Conservation (phyloP, 1,140 invertebrate species). For the Pygmarrhopalites habei region DNA sequence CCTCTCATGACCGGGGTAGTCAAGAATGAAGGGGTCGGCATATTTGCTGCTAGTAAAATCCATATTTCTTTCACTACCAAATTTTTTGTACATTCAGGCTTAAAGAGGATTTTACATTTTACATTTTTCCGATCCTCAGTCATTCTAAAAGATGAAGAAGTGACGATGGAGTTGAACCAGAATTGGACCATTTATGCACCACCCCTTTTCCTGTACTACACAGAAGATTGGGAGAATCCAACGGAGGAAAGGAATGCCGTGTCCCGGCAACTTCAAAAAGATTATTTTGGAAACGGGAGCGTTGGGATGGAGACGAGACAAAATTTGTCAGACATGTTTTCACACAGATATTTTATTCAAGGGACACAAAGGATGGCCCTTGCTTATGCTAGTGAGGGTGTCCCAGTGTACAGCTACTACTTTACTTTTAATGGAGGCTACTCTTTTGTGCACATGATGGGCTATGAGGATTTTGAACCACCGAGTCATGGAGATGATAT, state of each 20-base stretch:
- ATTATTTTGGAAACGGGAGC: not conserved
- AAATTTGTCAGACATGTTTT: not conserved
- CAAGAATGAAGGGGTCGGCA: not conserved
- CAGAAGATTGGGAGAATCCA: not conserved
- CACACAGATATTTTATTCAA: not conserved
- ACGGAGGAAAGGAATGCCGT: not conserved
- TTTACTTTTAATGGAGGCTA: not conserved
- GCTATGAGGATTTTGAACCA: slow-evolving; percentile 16
- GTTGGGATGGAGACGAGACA: not conserved
- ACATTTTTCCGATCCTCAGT: slow-evolving; percentile 8
- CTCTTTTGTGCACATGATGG: slow-evolving; percentile 2
- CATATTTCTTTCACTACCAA: too few relatives aligned
- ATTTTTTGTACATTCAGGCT: too few relatives aligned
- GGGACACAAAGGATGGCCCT: not conserved
- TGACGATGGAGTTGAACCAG: not conserved
- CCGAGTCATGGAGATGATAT: not conserved
- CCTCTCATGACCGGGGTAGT: slow-evolving; percentile 12
- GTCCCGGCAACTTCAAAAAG: not conserved
- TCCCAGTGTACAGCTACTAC: not conserved
- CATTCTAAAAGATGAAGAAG: not conserved
- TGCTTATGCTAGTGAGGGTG: not conserved
- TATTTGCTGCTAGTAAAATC: not conserved
- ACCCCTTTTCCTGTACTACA: not conserved
- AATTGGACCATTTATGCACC: not conserved
- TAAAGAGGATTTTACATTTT: too few relatives aligned